phyloP scores from a whole-genome alignment of 2,888 invertebrate genomes.

The Coremacera marginata region DNA sequence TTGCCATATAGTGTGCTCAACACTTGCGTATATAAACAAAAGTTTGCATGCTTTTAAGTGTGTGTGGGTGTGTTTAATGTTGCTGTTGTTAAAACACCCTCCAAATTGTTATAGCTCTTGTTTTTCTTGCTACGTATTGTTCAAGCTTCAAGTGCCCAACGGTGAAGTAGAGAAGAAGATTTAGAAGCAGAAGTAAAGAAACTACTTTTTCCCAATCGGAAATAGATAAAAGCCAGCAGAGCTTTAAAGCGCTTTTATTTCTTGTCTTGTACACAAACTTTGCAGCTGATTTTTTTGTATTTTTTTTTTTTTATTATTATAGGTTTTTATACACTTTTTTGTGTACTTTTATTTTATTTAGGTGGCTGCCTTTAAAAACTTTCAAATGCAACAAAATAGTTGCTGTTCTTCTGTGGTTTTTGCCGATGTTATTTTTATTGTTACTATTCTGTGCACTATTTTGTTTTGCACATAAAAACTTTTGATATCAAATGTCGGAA shows the following conservation, averaged over 20 bases:
- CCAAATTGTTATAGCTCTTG: not conserved
- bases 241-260: not conserved
- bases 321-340: no score
- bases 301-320: not conserved
- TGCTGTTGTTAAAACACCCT: not conserved
- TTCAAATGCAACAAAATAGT: not conserved
- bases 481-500: constrained; percentile 2
- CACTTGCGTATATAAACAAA: no score
- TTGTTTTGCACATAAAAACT: not conserved
- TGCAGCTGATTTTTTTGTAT: not conserved
- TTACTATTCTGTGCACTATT: not conserved
- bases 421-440: not conserved
- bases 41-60: not conserved
- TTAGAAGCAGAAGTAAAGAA: no score
- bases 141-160: no score
- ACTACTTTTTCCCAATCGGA: no score
- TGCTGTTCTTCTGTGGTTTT: not conserved
- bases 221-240: no score
- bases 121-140: not conserved
- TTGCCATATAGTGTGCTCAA: no score
- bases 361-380: not conserved
- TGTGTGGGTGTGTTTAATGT: not conserved
- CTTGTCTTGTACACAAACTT: not conserved
- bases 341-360: not conserved
- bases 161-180: no score